These are phyloP conservation scores for Cinclus cinclus DNA, from an alignment of 2,113 vertebrate species.

Conservation along the genomic window DNA sequence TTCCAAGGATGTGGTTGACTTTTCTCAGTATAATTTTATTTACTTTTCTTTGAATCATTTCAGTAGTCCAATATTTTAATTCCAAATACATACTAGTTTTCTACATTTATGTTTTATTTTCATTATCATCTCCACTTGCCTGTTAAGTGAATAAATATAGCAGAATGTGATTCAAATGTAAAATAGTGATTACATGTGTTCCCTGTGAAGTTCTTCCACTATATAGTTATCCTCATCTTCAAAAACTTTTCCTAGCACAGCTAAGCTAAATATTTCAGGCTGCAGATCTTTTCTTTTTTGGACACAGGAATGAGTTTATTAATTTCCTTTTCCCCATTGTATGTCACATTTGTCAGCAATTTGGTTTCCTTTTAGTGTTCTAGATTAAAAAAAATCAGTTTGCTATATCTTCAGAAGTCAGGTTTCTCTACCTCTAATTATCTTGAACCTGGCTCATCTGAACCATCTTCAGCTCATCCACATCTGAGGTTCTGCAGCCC, in stretches of 20 bases:
- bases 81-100: background rate
- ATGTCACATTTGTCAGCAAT: background rate
- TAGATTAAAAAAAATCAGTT: background rate
- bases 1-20: background rate
- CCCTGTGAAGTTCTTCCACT: background rate
- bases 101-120: background rate
- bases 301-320: background rate
- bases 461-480: background rate
- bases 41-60: background rate
- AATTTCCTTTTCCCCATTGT: background rate
- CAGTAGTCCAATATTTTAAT: background rate
- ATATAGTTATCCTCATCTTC: background rate
- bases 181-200: background rate
- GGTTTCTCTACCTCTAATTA: background rate
- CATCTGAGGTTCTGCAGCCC: background rate
- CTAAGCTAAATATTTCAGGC: background rate
- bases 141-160: background rate
- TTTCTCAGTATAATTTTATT: background rate
- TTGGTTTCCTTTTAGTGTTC: background rate
- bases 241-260: background rate
- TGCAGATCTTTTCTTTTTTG: background rate
- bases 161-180: background rate
- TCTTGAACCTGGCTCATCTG: background rate
- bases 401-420: background rate
- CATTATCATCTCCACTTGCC: background rate